Evolutionary conservation across 2,113 vertebrate species (phyloP).

Genomic region (Erythrocebus patas): DNA sequence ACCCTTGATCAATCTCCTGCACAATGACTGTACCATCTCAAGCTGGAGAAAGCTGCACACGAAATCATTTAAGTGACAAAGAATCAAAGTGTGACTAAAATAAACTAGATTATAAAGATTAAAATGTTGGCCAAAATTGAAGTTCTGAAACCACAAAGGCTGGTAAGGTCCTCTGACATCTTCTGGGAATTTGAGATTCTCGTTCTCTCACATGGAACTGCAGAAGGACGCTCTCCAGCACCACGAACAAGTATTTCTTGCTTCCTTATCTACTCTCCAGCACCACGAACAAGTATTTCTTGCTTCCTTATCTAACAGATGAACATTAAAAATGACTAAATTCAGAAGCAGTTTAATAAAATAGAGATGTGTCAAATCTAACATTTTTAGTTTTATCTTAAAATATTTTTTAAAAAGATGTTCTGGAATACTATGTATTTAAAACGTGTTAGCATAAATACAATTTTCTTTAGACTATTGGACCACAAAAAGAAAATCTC

Average conservation of each 20-base stretch:
- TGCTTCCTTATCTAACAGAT: not conserved
- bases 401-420: not conserved
- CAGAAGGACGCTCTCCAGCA: not conserved
- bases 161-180: not conserved
- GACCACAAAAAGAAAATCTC: not conserved
- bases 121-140: not conserved
- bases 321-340: not conserved
- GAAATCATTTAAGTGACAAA: not conserved
- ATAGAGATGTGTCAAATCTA: not conserved
- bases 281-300: not conserved
- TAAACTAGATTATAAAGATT: not conserved
- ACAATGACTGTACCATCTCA: rapidly evolving
- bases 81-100: not conserved
- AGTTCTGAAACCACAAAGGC: not conserved
- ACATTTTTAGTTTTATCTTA: not conserved
- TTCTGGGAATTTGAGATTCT: not conserved
- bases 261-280: not conserved
- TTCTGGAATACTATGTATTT: not conserved
- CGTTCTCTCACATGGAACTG: not conserved
- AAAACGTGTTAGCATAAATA: not conserved
- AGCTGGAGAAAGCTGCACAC: not conserved
- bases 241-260: not conserved
- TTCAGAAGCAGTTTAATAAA: not conserved
- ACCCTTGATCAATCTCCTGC: not conserved
- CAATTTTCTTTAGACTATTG: not conserved